Percentiles rank a stretch among this genome's conserved stretches.
phyloP scores from a whole-genome alignment of 2,888 invertebrate genomes.

The Lymantria dispar region DNA sequence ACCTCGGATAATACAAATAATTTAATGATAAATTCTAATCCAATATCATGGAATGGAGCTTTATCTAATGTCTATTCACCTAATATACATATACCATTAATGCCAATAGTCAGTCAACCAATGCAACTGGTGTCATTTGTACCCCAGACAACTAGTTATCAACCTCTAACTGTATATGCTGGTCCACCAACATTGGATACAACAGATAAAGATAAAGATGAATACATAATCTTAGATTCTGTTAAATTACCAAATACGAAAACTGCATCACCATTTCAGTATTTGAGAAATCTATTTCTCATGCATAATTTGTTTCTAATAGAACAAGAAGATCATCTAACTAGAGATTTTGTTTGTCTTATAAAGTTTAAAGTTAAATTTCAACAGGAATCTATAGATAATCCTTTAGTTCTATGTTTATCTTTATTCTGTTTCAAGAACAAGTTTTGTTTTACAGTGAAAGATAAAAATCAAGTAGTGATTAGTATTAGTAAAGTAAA shows the following conservation, averaged over 20 bases:
- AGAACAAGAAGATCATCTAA: conserved; percentile 31
- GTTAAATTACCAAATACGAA: conserved; percentile 59
- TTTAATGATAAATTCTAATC: background rate
- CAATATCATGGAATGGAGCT: conserved; percentile 8
- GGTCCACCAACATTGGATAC: background rate
- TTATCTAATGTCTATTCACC: conserved; percentile 9
- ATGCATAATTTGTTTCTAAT: conserved; percentile 52
- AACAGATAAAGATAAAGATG: background rate
- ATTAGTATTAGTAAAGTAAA: conserved; percentile 51
- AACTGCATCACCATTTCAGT: conserved; percentile 58
- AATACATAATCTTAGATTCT: conserved; percentile 48
- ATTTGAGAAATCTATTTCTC: conserved; percentile 53
- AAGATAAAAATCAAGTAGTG: conserved; percentile 39
- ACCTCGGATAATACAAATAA: background rate
- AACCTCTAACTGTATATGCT: background rate
- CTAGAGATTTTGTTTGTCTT: conserved; percentile 42
- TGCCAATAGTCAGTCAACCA: conserved; percentile 2
- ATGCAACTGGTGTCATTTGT: conserved; percentile 7
- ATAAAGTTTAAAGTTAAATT: conserved; percentile 63
- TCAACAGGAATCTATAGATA: conserved; percentile 44
- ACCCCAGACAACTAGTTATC: background rate
- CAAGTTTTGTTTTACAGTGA: conserved; percentile 55
- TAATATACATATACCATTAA: conserved; percentile 3
- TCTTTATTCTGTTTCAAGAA: conserved; percentile 45
- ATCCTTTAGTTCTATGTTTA: conserved; percentile 50